phyloP scores from a whole-genome alignment of 1,140 invertebrate species.

The Psilanteris sp. region DNA sequence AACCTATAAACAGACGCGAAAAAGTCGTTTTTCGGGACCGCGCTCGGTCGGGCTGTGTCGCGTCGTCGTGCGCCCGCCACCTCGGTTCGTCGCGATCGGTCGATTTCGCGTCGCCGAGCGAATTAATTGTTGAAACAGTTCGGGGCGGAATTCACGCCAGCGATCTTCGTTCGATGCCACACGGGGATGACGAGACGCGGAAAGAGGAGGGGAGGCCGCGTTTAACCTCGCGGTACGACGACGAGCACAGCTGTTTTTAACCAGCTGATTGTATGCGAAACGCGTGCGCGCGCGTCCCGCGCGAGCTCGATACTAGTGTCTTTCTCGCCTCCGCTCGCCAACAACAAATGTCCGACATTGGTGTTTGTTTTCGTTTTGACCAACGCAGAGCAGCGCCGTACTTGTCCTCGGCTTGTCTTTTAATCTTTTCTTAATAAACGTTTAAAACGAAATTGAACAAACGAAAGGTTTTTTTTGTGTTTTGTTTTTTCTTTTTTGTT shows the following conservation, averaged over 20 bases:
- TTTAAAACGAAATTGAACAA: too few relatives aligned
- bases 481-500: too few relatives aligned
- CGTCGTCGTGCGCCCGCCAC: too few relatives aligned
- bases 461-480: too few relatives aligned
- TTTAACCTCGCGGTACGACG: conserved; percentile 63
- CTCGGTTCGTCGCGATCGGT: too few relatives aligned
- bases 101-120: too few relatives aligned
- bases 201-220: conserved; percentile 8
- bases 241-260: conserved; percentile 78
- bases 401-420: too few relatives aligned
- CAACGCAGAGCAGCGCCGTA: not conserved
- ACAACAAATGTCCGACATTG: conserved; percentile 5
- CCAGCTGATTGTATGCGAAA: conserved; percentile 73
- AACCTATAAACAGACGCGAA: too few relatives aligned
- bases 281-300: conserved; percentile 58
- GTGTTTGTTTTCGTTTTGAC: conserved; percentile 8
- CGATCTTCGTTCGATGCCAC: conserved; percentile 17
- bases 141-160: not conserved
- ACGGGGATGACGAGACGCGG: not conserved
- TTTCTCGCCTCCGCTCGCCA: conserved; percentile 2
- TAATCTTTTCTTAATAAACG: too few relatives aligned
- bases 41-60: too few relatives aligned
- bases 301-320: conserved; percentile 15
- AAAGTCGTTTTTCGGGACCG: too few relatives aligned
- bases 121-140: too few relatives aligned